Conservation (phyloP, 30 jellyfish, hydroid and myxozoan genomes). For the Rhopilema esculentum region DNA sequence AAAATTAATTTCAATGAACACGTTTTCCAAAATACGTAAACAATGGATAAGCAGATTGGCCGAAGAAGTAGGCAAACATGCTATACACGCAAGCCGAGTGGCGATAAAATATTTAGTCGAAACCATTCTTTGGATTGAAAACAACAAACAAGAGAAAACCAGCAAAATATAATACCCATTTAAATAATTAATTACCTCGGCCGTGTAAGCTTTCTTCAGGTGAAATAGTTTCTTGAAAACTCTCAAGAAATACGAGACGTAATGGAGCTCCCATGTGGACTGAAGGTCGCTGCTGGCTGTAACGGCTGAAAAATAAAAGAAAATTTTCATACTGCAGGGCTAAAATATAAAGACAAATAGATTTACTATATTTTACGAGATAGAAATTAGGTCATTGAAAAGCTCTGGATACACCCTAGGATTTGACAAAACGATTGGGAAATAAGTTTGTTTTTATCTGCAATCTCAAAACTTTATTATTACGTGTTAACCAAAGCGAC, state of each 20-base stretch:
- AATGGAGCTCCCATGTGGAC: conserved; percentile 76
- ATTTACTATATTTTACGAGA: too few relatives aligned
- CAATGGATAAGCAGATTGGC: neutral
- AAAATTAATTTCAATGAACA: neutral
- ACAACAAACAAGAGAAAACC: conserved; percentile 5
- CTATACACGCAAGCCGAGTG: conserved; percentile 5
- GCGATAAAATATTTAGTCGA: neutral
- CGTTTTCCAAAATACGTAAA: conserved; percentile 13
- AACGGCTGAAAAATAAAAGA: conserved; percentile 37
- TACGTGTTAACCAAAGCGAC: neutral
- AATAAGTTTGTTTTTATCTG: neutral
- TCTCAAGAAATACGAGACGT: conserved; percentile 66
- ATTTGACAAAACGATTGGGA: too few relatives aligned
- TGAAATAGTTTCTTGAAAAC: conserved; percentile 70
- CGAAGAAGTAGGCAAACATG: neutral
- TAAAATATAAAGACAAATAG: too few relatives aligned
- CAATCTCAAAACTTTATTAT: neutral
- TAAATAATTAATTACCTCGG: conserved; percentile 59
- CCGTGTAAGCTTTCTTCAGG: conserved; percentile 68
- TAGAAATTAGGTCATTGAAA: too few relatives aligned
- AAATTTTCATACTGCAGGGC: neutral
- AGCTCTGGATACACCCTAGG: too few relatives aligned
- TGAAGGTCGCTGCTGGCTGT: conserved; percentile 46
- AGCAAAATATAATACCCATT: conserved; percentile 22
- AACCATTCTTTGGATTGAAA: neutral